A percentile compares a stretch with the other conserved stretches of the same genome.
phyloP scores from a whole-genome alignment of 1,140 invertebrate genomes.

The Aethina tumida region DNA sequence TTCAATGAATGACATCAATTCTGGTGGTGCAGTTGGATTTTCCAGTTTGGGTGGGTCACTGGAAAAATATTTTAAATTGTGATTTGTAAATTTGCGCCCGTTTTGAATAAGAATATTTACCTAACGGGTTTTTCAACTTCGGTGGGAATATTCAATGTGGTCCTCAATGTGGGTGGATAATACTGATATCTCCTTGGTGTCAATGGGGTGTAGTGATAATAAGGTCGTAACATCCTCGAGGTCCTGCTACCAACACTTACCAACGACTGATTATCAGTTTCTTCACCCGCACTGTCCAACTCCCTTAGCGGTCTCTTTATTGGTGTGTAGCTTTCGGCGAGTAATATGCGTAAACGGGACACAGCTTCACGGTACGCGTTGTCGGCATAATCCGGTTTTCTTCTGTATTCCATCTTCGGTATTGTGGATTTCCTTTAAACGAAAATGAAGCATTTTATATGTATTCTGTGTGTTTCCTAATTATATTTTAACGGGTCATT shows the following conservation, averaged over 20 bases:
- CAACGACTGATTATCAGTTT: constrained; percentile 42
- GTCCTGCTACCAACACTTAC: constrained; percentile 28
- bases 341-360: constrained; percentile 59
- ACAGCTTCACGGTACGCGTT: constrained; percentile 73
- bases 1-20: constrained; percentile 63
- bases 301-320: constrained; percentile 35
- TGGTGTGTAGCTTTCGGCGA: constrained; percentile 64
- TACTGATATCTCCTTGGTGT: constrained; percentile 35
- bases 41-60: constrained; percentile 21
- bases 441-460: not conserved
- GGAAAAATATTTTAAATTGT: no score
- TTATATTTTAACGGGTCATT: not conserved
- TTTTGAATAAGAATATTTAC: constrained; percentile 12
- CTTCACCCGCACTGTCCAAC: constrained; percentile 40
- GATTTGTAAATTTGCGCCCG: no score
- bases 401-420: constrained; percentile 38
- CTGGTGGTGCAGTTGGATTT: constrained; percentile 26
- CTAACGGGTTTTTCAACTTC: constrained; percentile 14
- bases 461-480: not conserved
- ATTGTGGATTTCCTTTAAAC: constrained; percentile 23
- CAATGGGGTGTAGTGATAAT: constrained; percentile 26
- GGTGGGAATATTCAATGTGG: constrained; percentile 6
- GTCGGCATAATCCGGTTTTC: constrained; percentile 67
- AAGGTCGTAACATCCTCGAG: constrained; percentile 20
- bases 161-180: constrained; percentile 19